Conservation (phyloP, 1,140 invertebrate genomes). For the Globodera rostochiensis region DNA sequence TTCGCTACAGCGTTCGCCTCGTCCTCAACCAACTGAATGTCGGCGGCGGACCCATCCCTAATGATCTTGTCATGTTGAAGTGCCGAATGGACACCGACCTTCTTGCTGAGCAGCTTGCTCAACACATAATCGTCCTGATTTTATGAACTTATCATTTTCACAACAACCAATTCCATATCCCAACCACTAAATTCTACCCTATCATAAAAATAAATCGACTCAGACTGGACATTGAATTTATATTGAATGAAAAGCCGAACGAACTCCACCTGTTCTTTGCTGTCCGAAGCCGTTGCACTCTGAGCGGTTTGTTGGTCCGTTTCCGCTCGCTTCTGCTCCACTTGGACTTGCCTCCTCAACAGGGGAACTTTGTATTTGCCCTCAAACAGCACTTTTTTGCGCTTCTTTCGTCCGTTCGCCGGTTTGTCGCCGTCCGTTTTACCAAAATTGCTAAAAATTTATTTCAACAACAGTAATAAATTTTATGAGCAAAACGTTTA, state of each 20-base stretch:
- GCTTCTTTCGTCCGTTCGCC: neutral
- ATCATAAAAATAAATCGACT: too few relatives aligned
- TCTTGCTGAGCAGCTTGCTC: slow-evolving; percentile 45
- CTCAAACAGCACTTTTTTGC: slow-evolving; percentile 44
- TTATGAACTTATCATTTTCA: too few relatives aligned
- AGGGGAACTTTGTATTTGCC: slow-evolving; percentile 55
- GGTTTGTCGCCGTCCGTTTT: slow-evolving; percentile 17
- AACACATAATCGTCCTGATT: slow-evolving; percentile 61
- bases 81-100: slow-evolving; percentile 53
- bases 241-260: neutral
- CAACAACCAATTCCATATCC: too few relatives aligned
- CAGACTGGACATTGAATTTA: too few relatives aligned
- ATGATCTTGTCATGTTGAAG: slow-evolving; percentile 59
- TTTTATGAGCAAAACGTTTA: slow-evolving; percentile 22
- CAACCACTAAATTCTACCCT: too few relatives aligned
- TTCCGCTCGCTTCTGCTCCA: slow-evolving; percentile 15
- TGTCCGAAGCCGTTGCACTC: slow-evolving; percentile 2
- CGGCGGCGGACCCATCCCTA: slow-evolving; percentile 26
- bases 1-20: slow-evolving; percentile 60
- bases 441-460: slow-evolving; percentile 31
- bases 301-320: slow-evolving; percentile 19
- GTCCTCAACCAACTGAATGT: slow-evolving; percentile 53
- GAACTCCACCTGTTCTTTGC: slow-evolving; percentile 30
- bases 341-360: slow-evolving; percentile 49
- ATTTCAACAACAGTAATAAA: neutral